Evolutionary conservation across 2,113 vertebrate genomes (phyloP).

Genomic region (Bujurquina vittata): DNA sequence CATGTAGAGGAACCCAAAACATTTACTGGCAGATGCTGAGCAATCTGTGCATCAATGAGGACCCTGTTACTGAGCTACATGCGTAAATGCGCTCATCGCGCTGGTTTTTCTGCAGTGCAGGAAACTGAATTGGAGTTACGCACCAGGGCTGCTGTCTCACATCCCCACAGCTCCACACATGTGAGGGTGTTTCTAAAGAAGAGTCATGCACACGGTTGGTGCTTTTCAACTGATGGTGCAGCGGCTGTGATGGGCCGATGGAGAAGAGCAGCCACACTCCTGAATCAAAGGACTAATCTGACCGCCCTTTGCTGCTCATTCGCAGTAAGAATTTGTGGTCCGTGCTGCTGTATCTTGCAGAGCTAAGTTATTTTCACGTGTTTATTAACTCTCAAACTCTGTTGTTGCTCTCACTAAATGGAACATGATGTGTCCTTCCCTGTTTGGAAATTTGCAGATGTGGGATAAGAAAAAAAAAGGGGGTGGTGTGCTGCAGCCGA

Average conservation of each 20-base stretch:
- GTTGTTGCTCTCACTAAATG: not conserved
- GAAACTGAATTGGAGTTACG: not conserved
- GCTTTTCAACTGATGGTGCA: not conserved
- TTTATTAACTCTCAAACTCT: not conserved
- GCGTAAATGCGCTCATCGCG: not conserved
- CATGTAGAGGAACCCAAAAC: not conserved
- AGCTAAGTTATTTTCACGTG: not conserved
- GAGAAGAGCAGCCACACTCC: not conserved
- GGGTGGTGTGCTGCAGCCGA: not conserved
- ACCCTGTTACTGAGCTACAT: not conserved
- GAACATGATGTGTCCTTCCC: not conserved
- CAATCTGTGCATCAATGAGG: not conserved
- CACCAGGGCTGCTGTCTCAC: not conserved
- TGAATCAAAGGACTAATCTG: not conserved
- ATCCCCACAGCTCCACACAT: not conserved
- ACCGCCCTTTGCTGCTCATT: too few species aligned
- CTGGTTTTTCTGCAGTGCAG: not conserved
- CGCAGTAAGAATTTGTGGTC: too few species aligned
- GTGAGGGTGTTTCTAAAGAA: not conserved
- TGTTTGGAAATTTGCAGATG: not conserved
- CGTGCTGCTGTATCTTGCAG: not conserved
- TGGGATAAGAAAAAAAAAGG: accelerated
- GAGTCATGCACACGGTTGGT: not conserved
- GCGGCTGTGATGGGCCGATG: not conserved
- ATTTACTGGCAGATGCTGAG: not conserved